These are phyloP conservation scores for Asteroscopus sphinx DNA, from an alignment of 2,888 invertebrate genomes.

Conservation along the genomic window DNA sequence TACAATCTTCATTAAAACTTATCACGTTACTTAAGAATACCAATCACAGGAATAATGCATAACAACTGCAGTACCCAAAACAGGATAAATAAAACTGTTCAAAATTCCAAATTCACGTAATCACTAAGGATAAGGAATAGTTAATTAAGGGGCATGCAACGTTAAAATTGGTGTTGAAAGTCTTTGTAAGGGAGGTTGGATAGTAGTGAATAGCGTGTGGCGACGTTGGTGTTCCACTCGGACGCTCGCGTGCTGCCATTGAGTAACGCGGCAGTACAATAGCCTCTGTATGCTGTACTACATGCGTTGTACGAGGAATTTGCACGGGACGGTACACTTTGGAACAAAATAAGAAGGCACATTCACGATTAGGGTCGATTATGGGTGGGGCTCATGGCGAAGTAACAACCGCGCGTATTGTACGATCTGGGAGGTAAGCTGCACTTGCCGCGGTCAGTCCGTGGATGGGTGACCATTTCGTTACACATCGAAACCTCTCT, in stretches of 20 bases:
- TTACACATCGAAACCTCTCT: too few species aligned
- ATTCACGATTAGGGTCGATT: slow-evolving; percentile 1
- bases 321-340: slow-evolving; percentile 33
- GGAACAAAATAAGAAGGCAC: slow-evolving; percentile 17
- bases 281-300: slow-evolving; percentile 44
- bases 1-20: not conserved
- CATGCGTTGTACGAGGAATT: slow-evolving; percentile 40
- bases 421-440: too few species aligned
- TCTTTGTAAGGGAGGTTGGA: slow-evolving; percentile 41
- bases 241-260: slow-evolving; percentile 66
- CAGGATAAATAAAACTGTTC: slow-evolving; percentile 13
- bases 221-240: slow-evolving; percentile 55
- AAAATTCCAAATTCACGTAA: slow-evolving; percentile 8
- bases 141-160: slow-evolving; percentile 16
- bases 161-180: slow-evolving; percentile 49
- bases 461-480: too few species aligned
- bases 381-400: too few species aligned
- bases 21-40: not conserved
- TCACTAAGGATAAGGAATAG: slow-evolving; percentile 24
- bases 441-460: too few species aligned
- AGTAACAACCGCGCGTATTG: too few species aligned
- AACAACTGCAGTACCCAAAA: slow-evolving; percentile 16
- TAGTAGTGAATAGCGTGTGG: slow-evolving; percentile 48
- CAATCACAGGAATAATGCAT: slow-evolving; percentile 4
- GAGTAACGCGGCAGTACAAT: slow-evolving; percentile 65